Evolutionary conservation across 2,888 invertebrate species (phyloP).

Genomic region (Polyommatus icarus): DNA sequence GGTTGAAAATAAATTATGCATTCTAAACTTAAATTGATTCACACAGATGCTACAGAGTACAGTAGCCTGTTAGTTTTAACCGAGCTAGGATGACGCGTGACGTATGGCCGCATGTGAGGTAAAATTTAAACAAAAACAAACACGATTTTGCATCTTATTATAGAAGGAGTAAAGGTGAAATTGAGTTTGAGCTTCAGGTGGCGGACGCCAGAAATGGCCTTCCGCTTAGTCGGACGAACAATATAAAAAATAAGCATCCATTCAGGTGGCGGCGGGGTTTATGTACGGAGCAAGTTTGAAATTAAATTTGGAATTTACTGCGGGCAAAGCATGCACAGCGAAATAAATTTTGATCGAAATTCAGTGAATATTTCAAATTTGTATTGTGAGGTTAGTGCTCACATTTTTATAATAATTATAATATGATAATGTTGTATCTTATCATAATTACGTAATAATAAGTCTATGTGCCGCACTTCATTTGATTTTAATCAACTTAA

Average conservation of each 20-base stretch:
- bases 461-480: no score
- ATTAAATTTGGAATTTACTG: slow-evolving; percentile 40
- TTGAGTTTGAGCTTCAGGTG: slow-evolving; percentile 35
- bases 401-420: no score
- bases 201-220: slow-evolving; percentile 39
- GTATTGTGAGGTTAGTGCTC: not conserved
- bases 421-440: no score
- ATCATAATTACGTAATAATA: no score
- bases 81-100: slow-evolving; percentile 53
- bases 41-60: slow-evolving; percentile 39
- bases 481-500: no score
- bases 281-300: slow-evolving; percentile 39
- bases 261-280: slow-evolving; percentile 40
- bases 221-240: slow-evolving; percentile 42
- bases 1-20: not conserved
- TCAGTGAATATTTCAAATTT: not conserved
- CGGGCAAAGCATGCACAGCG: slow-evolving; percentile 30
- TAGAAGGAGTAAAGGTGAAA: slow-evolving; percentile 14
- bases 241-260: slow-evolving; percentile 45
- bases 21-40: slow-evolving; percentile 37
- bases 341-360: slow-evolving; percentile 28
- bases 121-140: slow-evolving; percentile 38
- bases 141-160: slow-evolving; percentile 37
- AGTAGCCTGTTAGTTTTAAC: not conserved
- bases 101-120: slow-evolving; percentile 44